Conservation (phyloP, 30 jellyfish, hydroid and myxozoan genomes). For the Pseudorhiza aurosa region DNA sequence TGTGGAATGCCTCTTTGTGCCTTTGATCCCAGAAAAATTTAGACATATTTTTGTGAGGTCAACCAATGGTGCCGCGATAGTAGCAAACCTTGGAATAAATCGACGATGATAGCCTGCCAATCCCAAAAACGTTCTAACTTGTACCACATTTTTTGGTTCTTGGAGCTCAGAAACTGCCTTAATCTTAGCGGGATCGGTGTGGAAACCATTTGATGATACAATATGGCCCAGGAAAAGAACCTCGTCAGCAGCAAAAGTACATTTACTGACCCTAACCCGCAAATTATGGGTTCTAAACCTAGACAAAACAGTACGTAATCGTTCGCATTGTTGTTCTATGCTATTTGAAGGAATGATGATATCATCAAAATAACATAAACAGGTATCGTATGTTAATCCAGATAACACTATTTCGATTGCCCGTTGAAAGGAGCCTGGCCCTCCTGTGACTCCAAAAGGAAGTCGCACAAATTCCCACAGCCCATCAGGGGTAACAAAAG, state of each 20-base stretch:
- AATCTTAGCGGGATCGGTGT: slow-evolving; percentile 14
- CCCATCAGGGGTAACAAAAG: slow-evolving; percentile 46
- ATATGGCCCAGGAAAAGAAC: slow-evolving; percentile 45
- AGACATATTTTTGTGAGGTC: slow-evolving; percentile 13
- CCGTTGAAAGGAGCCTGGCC: too few relatives aligned
- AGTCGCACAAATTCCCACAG: slow-evolving; percentile 22
- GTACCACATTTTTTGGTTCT: slow-evolving; percentile 18
- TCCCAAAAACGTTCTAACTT: slow-evolving; percentile 13
- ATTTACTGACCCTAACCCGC: slow-evolving; percentile 5
- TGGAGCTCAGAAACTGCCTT: slow-evolving; percentile 25
- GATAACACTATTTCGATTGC: slow-evolving; percentile 39
- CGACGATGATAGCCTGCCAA: slow-evolving; percentile 40
- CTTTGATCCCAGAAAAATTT: too few relatives aligned
- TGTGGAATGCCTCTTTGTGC: too few relatives aligned
- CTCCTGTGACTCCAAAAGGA: slow-evolving; percentile 65
- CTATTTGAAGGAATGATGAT: slow-evolving; percentile 18
- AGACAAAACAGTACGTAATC: slow-evolving; percentile 6
- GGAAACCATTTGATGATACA: slow-evolving; percentile 3
- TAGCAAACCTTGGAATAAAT: slow-evolving; percentile 34
- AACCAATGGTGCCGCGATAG: slow-evolving; percentile 20
- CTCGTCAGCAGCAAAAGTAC: slow-evolving; percentile 22
- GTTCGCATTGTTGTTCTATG: slow-evolving; percentile 17
- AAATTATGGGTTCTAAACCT: slow-evolving; percentile 15
- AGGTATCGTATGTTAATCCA: slow-evolving; percentile 14
- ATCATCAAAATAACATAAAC: slow-evolving; percentile 46